Percentiles rank a stretch among this genome's conserved stretches.
phyloP scores from a whole-genome alignment of 2,888 invertebrate genomes.

The Plemyria rubiginata region DNA sequence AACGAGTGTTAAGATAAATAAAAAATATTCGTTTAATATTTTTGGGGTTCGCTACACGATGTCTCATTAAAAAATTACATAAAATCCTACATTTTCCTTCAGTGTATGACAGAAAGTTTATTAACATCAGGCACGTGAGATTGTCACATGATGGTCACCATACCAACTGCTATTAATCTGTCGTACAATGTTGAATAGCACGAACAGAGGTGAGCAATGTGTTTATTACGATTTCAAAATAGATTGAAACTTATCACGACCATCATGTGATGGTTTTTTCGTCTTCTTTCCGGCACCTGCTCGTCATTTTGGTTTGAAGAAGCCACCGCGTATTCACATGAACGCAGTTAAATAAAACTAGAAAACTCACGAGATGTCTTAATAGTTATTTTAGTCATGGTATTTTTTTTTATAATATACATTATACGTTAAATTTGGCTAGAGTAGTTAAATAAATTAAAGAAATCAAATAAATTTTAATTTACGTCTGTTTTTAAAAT shows the following conservation, averaged over 20 bases:
- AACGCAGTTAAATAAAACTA: too few species aligned
- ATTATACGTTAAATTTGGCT: too few species aligned
- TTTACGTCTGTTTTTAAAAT: too few species aligned
- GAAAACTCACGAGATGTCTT: too few species aligned
- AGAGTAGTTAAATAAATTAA: too few species aligned
- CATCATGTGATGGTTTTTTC: neutral
- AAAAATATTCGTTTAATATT: too few species aligned
- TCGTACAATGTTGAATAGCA: conserved; percentile 3
- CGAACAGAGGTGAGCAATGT: conserved; percentile 17
- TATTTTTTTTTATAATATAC: too few species aligned
- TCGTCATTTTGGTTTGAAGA: neutral
- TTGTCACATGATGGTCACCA: conserved; percentile 15
- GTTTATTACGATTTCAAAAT: conserved; percentile 8
- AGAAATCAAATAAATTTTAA: too few species aligned
- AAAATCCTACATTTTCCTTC: neutral
- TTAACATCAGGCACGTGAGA: conserved; percentile 23
- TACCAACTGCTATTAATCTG: conserved; percentile 13
- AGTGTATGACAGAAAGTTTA: conserved; percentile 19
- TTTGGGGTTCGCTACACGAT: too few species aligned
- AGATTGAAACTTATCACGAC: neutral
- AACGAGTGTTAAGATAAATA: too few species aligned
- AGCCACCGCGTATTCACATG: neutral
- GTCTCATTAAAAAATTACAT: neutral
- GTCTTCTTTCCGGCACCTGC: too few species aligned
- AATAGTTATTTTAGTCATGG: too few species aligned